Evolutionary conservation across 2,797 vertebrate genomes (phyloP).

Genomic region (Hylomyscus alleni): DNA sequence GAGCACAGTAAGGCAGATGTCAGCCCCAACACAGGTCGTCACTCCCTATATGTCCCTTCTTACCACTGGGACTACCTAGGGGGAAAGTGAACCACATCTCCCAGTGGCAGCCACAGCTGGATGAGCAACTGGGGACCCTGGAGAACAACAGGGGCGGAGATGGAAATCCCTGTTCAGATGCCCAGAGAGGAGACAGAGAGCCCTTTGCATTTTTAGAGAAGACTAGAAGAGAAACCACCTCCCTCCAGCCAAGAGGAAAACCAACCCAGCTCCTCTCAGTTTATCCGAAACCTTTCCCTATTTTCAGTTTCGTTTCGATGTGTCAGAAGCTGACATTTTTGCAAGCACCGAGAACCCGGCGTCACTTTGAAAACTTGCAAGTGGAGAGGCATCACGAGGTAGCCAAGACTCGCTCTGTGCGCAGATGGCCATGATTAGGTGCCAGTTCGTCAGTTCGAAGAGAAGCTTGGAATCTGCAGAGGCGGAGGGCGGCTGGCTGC

Average conservation of each 20-base stretch:
- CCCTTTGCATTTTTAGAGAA: background rate
- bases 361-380: conserved; percentile 80
- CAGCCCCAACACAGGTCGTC: background rate
- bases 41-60: background rate
- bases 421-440: conserved; percentile 84
- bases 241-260: conserved; percentile 55
- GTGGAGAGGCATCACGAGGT: conserved; percentile 79
- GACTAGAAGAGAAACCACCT: background rate
- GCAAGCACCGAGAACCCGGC: conserved; percentile 73
- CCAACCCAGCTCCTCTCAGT: conserved; percentile 71
- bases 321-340: conserved; percentile 82
- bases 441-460: conserved; percentile 84
- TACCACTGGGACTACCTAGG: background rate
- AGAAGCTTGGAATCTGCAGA: conserved; percentile 77
- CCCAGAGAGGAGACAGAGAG: background rate
- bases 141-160: accelerated
- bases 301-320: conserved; percentile 78
- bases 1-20: accelerated
- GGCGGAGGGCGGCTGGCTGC: conserved; percentile 77
- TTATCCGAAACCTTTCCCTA: conserved; percentile 74
- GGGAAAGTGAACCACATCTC: background rate
- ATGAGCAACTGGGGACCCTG: accelerated
- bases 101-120: accelerated
- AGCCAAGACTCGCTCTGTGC: conserved; percentile 78
- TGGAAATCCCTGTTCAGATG: background rate